Conservation (phyloP, 53 echinoderm and acorn worm species). For the Paracentrotus lividus region DNA sequence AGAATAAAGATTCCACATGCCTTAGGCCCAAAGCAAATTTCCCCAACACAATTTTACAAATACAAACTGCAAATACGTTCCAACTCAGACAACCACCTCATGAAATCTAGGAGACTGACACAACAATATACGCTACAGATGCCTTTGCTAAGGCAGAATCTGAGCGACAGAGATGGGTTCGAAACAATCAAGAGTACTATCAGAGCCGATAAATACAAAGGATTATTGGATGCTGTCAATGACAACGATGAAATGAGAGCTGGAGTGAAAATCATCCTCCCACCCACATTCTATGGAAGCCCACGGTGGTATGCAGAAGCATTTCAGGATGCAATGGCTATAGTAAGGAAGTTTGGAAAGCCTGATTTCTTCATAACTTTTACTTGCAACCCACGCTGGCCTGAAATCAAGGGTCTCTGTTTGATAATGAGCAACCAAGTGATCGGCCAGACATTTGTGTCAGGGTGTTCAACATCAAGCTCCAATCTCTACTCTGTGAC, state of each 20-base stretch:
- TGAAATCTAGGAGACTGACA: constrained; percentile 36
- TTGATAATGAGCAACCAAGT: constrained; percentile 53
- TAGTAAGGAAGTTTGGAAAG: constrained; percentile 76
- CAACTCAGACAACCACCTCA: constrained; percentile 32
- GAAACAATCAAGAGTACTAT: constrained; percentile 61
- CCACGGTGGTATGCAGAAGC: constrained; percentile 71
- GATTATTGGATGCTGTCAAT: constrained; percentile 70
- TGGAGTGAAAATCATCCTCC: constrained; percentile 66
- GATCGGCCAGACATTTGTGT: constrained; percentile 68
- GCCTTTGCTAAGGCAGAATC: constrained; percentile 62
- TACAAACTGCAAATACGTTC: constrained; percentile 54
- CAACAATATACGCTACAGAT: constrained; percentile 54
- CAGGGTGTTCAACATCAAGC: constrained; percentile 73
- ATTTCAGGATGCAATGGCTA: constrained; percentile 75
- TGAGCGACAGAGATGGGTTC: constrained; percentile 6
- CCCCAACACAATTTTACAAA: constrained; percentile 58
- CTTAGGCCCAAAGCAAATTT: constrained; percentile 35
- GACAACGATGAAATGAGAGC: constrained; percentile 61
- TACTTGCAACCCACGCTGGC: constrained; percentile 76
- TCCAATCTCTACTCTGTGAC: constrained; percentile 57
- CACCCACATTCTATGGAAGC: constrained; percentile 58
- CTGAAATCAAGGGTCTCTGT: constrained; percentile 69
- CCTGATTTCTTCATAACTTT: constrained; percentile 78
- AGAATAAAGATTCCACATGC: constrained; percentile 57
- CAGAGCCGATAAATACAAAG: constrained; percentile 73